Base-by-base conservation (phyloP, 2,797 vertebrate genomes). In the Rhincodon typus region DNA sequence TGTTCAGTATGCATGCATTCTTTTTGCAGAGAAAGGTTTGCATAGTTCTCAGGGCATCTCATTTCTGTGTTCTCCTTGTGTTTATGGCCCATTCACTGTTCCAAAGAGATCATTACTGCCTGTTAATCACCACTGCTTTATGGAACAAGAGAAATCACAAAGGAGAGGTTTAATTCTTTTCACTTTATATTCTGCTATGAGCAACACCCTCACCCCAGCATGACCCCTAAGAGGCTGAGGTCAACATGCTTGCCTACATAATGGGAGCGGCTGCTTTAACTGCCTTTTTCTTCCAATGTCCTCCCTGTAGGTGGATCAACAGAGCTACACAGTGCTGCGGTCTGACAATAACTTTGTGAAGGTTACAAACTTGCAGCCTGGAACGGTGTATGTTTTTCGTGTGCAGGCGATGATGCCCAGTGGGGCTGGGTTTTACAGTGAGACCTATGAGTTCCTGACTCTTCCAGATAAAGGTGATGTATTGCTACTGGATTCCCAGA, bases 281-380 rank as follows among this genome's bases (percentile, higher is more conserved):
- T n/a, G 1, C 7, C 23, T 15, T 5, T 50, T 27, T 82, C 38
- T 27, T 57, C 30, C 42, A n/a, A n/a, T 86, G 10, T 95, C 91
- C 38, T 77, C 15, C 94, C 96, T 0, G 94, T 97, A 98, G 95
- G 97, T 97, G 0, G 99, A 99, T 0, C 97, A 98, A 96, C 99
- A 99, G 97, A 99, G 98, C 96, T 99, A 99, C 97, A 99, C 98
- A 0, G 99, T 99, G 95, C 97, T 98, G 96, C 98, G 98, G 96
- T 98, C 98, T 0, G 98, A 99, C 90, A 98, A 98, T 96, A 98
- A 97, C 96, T 98, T 97, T 0, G 98, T 98, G 95, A 98, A 98
- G 95, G 98, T 99, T 95, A 97, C 96, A 0, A 98, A 99, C 96
- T 97, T 99, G 96, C 96, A 96, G 4, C 98, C 99, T 0, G 98